These are phyloP conservation scores for Nycteola revayana DNA, from an alignment of 2,888 invertebrate species.

Conservation along the genomic window DNA sequence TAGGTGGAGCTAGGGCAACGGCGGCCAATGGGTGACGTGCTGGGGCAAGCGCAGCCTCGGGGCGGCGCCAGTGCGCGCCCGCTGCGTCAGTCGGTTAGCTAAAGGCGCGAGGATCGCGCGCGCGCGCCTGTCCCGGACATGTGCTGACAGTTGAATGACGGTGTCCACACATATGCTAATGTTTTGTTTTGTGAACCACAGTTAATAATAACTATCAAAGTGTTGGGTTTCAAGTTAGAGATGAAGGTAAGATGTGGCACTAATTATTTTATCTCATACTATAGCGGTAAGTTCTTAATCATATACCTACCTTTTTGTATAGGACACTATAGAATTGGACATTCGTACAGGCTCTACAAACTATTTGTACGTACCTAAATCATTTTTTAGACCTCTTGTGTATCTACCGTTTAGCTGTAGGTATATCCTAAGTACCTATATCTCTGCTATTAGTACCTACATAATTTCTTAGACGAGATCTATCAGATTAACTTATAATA, in stretches of 20 bases:
- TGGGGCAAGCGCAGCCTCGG: not conserved
- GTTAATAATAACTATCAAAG: constrained; percentile 45
- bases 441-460: too few species aligned
- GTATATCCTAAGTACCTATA: too few species aligned
- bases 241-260: constrained; percentile 63
- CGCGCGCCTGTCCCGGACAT: constrained; percentile 26
- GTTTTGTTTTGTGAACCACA: constrained; percentile 49
- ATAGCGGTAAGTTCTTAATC: not conserved
- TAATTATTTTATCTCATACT: too few species aligned
- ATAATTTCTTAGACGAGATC: too few species aligned
- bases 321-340: too few species aligned
- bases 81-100: constrained; percentile 43
- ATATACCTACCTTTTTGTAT: not conserved
- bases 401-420: too few species aligned
- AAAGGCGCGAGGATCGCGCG: constrained; percentile 17
- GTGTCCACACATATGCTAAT: constrained; percentile 36
- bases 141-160: constrained; percentile 44
- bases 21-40: not conserved
- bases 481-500: too few species aligned
- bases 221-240: constrained; percentile 66
- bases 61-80: constrained; percentile 12
- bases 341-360: too few species aligned
- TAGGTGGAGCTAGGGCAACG: constrained; percentile 1
- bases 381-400: too few species aligned
- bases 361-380: too few species aligned